A percentile compares a stretch with the other conserved stretches of the same genome.
Conservation (phyloP, 2,888 invertebrate genomes). For the Folsomia manolachei region DNA sequence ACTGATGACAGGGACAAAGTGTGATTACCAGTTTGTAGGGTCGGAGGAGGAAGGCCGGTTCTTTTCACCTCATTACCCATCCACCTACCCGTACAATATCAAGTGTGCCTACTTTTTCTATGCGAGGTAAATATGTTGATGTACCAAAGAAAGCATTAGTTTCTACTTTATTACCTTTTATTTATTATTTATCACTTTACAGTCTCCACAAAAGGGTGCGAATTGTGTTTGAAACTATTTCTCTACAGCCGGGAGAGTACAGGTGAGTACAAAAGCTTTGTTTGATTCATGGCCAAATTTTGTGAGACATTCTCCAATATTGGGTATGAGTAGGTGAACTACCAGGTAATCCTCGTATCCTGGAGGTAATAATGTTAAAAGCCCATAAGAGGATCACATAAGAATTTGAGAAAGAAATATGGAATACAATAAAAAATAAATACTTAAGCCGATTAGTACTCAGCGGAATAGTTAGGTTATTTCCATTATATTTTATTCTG, state of each 20-base stretch:
- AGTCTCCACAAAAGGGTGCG: constrained; percentile 74
- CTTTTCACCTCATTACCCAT: constrained; percentile 92
- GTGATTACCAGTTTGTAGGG: constrained; percentile 74
- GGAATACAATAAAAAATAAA: no score
- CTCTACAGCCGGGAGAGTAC: constrained; percentile 72
- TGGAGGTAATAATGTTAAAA: no score
- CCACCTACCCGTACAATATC: constrained; percentile 88
- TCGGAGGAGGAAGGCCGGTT: constrained; percentile 72
- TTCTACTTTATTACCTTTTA: neutral
- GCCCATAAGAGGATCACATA: no score
- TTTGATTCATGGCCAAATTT: neutral
- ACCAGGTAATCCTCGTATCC: no score
- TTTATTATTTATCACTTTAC: no score
- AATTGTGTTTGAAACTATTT: constrained; percentile 76
- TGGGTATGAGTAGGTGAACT: no score
- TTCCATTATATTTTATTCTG: no score
- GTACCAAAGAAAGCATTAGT: no score
- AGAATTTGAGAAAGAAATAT: no score
- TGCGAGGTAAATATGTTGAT: constrained; percentile 65
- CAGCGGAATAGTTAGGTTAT: no score
- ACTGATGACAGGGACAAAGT: constrained; percentile 71
- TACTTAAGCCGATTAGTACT: no score
- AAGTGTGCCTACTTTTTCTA: constrained; percentile 85
- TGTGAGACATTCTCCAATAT: neutral
- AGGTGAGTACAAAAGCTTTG: constrained; percentile 59